Percentiles rank a stretch among this genome's conserved stretches.
phyloP scores from a whole-genome alignment of 2,113 vertebrate species.

The Lota lota region DNA sequence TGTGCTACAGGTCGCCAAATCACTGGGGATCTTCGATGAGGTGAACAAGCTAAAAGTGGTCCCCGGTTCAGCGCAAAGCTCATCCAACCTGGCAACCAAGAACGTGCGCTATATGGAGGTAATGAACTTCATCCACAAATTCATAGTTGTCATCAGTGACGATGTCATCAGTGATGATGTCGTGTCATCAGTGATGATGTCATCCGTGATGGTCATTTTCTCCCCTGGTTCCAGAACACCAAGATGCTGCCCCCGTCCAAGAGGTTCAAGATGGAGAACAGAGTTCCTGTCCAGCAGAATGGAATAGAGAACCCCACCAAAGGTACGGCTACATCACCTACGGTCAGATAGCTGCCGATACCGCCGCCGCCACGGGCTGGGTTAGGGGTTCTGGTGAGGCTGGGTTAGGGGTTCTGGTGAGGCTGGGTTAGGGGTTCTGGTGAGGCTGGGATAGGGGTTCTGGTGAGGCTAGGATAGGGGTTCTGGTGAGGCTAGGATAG shows the following conservation, averaged over 20 bases:
- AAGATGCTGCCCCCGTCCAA: conserved; percentile 78
- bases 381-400: too few relatives aligned
- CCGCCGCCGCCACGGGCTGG: too few relatives aligned
- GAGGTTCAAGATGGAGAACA: conserved; percentile 78
- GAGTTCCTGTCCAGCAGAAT: conserved; percentile 57
- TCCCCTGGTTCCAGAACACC: conserved; percentile 58
- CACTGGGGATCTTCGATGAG: conserved; percentile 72
- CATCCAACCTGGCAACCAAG: conserved; percentile 52
- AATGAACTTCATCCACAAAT: conserved; percentile 1
- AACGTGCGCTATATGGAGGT: conserved; percentile 73
- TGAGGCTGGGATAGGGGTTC: too few relatives aligned
- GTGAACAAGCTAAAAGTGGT: conserved; percentile 67
- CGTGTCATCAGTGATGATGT: too few relatives aligned
- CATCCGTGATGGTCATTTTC: too few relatives aligned
- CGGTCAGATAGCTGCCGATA: too few relatives aligned
- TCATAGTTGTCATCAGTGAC: too few relatives aligned
- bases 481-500: too few relatives aligned
- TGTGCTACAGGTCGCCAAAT: conserved; percentile 65
- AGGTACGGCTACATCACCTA: conserved; percentile 25
- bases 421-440: too few relatives aligned
- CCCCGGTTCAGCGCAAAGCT: conserved; percentile 47
- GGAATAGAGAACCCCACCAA: conserved; percentile 43
- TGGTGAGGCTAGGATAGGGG: too few relatives aligned
- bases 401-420: too few relatives aligned
- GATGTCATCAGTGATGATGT: too few relatives aligned